Percentiles rank a stretch among this genome's conserved stretches.
These are phyloP conservation scores for Drosophila niveifrons DNA, from an alignment of 2,888 invertebrate species.

Conservation along the genomic window DNA sequence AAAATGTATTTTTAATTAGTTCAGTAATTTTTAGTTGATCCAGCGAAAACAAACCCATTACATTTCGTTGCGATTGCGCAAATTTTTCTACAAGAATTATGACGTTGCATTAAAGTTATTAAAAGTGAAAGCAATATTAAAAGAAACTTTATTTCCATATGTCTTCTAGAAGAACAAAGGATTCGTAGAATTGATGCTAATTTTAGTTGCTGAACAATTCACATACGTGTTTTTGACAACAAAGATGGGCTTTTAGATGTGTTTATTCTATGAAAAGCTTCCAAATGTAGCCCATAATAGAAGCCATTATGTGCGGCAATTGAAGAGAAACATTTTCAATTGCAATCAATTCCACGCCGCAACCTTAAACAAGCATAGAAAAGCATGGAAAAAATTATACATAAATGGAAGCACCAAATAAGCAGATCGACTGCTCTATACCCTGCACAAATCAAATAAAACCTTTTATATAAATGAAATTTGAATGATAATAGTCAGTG, in stretches of 20 bases:
- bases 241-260: conserved; percentile 6
- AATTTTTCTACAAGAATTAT: conserved; percentile 4
- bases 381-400: neutral
- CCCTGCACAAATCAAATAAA: neutral
- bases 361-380: conserved; percentile 5
- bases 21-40: conserved; percentile 62
- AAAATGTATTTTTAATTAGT: conserved; percentile 78
- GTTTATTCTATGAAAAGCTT: conserved; percentile 8
- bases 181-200: neutral
- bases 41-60: conserved; percentile 18
- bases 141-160: no score
- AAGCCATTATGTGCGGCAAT: conserved; percentile 47
- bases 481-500: no score
- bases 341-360: conserved; percentile 25
- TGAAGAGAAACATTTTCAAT: conserved; percentile 12
- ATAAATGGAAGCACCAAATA: neutral
- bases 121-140: neutral
- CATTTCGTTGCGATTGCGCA: conserved; percentile 26
- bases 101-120: neutral
- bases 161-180: no score
- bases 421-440: neutral
- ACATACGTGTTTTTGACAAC: neutral
- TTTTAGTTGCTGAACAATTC: neutral
- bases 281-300: conserved; percentile 11
- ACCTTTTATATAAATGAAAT: no score